phyloP scores from a whole-genome alignment of 2,888 invertebrate species.

The Diadegma fenestrale region DNA sequence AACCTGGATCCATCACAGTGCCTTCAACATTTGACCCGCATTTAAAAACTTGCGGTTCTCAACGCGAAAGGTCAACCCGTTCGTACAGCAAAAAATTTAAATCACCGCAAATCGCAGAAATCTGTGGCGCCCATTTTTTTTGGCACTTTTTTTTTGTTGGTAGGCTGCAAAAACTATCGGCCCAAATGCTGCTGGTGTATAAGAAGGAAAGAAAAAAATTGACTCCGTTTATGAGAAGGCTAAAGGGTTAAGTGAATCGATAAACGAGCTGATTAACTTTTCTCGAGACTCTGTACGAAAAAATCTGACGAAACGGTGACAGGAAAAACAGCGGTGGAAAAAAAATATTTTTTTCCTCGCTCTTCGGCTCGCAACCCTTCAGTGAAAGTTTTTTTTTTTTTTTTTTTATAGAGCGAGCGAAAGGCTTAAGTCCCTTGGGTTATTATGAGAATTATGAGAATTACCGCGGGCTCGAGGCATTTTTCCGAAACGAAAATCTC shows the following conservation, averaged over 20 bases:
- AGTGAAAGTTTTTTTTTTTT: constrained; percentile 58
- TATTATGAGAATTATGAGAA: constrained; percentile 65
- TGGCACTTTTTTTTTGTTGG: background rate
- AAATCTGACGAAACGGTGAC: constrained; percentile 32
- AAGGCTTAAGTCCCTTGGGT: constrained; percentile 60
- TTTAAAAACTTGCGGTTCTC: constrained; percentile 37
- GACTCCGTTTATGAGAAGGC: constrained; percentile 71
- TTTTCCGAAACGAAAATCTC: constrained; percentile 4
- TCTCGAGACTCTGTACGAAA: constrained; percentile 35
- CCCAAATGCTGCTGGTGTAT: constrained; percentile 36
- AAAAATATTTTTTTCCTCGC: constrained; percentile 36
- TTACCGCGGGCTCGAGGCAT: constrained; percentile 45
- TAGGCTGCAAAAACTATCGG: background rate
- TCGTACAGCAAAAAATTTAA: constrained; percentile 21
- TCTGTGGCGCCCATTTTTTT: constrained; percentile 55
- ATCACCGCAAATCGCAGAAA: constrained; percentile 53
- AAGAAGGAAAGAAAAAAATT: constrained; percentile 70
- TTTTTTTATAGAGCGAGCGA: constrained; percentile 53
- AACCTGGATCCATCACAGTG: background rate
- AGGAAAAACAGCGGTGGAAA: constrained; percentile 31
- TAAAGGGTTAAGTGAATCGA: constrained; percentile 68
- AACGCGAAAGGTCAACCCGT: constrained; percentile 37
- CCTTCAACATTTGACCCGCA: background rate
- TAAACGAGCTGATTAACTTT: constrained; percentile 68
- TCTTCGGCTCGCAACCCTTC: constrained; percentile 38